A percentile compares a stretch with the other conserved stretches of the same genome.
phyloP scores from a whole-genome alignment of 2,888 invertebrate species.

The Polydrusus pterygomalis region DNA sequence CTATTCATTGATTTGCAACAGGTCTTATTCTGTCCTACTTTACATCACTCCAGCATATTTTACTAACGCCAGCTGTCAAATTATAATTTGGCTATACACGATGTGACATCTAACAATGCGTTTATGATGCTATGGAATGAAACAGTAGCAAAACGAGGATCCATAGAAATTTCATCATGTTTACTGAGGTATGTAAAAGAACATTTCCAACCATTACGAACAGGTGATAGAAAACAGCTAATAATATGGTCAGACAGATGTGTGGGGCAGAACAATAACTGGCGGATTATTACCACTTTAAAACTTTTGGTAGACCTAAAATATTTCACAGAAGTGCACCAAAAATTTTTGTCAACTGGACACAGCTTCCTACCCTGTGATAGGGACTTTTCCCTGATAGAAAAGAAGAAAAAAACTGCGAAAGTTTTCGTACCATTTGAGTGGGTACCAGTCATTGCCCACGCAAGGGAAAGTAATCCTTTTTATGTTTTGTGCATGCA shows the following conservation, averaged over 20 bases:
- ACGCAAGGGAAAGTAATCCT: constrained; percentile 21
- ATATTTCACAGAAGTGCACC: constrained; percentile 27
- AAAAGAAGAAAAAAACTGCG: constrained; percentile 36
- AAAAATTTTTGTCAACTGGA: constrained; percentile 36
- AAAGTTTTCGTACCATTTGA: constrained; percentile 37
- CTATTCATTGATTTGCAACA: no score
- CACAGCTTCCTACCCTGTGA: constrained; percentile 45
- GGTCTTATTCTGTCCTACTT: constrained; percentile 11
- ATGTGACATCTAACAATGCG: constrained; percentile 30
- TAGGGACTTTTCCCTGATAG: constrained; percentile 40
- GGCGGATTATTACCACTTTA: constrained; percentile 31
- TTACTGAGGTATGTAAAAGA: constrained; percentile 31
- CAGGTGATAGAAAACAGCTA: constrained; percentile 29
- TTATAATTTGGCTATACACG: constrained; percentile 39
- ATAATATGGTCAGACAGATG: constrained; percentile 44
- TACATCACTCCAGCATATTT: constrained; percentile 29
- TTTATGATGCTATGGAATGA: constrained; percentile 43
- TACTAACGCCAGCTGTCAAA: constrained; percentile 35
- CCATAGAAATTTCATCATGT: constrained; percentile 40
- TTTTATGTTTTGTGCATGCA: constrained; percentile 33
- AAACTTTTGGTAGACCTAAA: constrained; percentile 15
- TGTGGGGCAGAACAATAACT: constrained; percentile 39
- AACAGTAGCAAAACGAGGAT: constrained; percentile 38
- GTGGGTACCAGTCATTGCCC: constrained; percentile 28
- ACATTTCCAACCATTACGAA: constrained; percentile 29